Evolutionary conservation across 2,888 invertebrate genomes (phyloP).

Genomic region (Lasioglossum lativentre): DNA sequence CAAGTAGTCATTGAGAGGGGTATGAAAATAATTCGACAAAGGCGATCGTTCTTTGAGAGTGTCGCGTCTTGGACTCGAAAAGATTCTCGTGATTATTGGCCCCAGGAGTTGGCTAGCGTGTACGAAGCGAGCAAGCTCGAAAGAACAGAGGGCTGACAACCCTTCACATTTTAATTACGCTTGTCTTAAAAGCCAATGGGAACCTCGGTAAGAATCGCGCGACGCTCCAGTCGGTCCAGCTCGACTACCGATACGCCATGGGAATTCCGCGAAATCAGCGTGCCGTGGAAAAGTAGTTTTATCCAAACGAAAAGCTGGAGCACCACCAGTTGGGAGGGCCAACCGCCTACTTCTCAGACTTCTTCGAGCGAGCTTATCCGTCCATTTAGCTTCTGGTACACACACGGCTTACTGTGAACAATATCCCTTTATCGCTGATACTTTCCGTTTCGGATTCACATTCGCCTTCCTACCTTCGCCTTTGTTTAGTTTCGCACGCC

Average conservation of each 20-base stretch:
- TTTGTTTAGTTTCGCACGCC: conserved; percentile 30
- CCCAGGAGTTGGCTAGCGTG: conserved; percentile 21
- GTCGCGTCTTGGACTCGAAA: background rate
- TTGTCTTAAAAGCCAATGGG: conserved; percentile 81
- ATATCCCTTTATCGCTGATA: conserved; percentile 77
- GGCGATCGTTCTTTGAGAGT: background rate
- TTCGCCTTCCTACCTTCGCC: conserved; percentile 31
- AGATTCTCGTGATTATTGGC: conserved; percentile 27
- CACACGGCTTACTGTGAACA: conserved; percentile 70
- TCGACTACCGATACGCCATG: conserved; percentile 57
- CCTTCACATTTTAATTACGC: conserved; percentile 82
- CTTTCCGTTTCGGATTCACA: conserved; percentile 52
- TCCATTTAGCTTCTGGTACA: conserved; percentile 78
- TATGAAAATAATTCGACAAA: background rate
- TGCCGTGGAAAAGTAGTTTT: conserved; percentile 27
- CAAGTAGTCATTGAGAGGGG: background rate
- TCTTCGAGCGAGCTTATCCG: conserved; percentile 77
- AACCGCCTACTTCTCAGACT: conserved; percentile 72
- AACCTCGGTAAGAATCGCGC: conserved; percentile 72
- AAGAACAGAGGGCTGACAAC: conserved; percentile 70
- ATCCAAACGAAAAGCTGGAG: conserved; percentile 39
- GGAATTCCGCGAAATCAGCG: conserved; percentile 40
- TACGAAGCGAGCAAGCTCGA: conserved; percentile 23
- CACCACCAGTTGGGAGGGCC: conserved; percentile 43
- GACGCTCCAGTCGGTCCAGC: conserved; percentile 69